Conservation (phyloP, 2,113 vertebrate species). For the Tricholaema leucomelas region DNA sequence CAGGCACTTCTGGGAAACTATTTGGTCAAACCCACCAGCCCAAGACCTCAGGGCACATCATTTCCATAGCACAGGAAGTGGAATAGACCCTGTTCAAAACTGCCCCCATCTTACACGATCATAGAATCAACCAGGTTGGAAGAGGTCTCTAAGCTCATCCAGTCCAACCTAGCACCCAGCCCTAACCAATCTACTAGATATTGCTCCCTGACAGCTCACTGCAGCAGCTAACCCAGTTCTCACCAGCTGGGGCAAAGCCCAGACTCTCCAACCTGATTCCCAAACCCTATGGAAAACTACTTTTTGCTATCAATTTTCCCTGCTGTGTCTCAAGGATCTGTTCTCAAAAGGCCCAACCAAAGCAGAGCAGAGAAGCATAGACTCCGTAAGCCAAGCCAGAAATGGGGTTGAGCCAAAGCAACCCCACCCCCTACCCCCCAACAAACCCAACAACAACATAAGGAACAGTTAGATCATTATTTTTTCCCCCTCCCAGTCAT, state of each 20-base stretch:
- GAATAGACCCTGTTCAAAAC: too few species aligned
- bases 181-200: too few species aligned
- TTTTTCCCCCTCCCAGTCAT: background rate
- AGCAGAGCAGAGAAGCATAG: background rate
- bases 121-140: too few species aligned
- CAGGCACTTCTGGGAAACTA: background rate
- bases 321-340: background rate
- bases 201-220: background rate
- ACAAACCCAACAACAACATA: background rate
- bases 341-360: background rate
- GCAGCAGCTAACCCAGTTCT: background rate
- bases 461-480: background rate
- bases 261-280: background rate
- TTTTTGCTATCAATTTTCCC: background rate
- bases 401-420: background rate
- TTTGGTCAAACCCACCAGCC: background rate
- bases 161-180: too few species aligned
- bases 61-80: background rate
- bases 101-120: too few species aligned
- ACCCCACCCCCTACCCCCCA: too few species aligned
- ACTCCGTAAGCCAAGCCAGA: background rate
- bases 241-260: accelerated
- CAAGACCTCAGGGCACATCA: background rate
- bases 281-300: background rate
- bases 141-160: too few species aligned